Evolutionary conservation across 2,888 invertebrate genomes (phyloP), one percentile per base, ranked within the genome.

Genomic region (Pyrrhia umbra): DNA sequence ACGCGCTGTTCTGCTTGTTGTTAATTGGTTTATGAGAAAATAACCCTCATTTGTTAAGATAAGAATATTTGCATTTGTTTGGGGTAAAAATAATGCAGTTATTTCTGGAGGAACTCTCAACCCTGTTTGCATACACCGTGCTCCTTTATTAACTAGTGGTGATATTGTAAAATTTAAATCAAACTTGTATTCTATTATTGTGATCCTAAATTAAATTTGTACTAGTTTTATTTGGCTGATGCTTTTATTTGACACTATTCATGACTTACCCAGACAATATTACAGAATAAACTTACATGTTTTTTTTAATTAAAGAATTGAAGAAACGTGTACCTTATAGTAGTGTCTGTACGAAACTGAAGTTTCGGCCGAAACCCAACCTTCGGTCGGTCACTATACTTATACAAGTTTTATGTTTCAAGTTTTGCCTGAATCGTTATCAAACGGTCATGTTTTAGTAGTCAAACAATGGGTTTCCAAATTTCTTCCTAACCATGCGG

Each of bases 181-280:
- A 81, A 85, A 81, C 80, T 75, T 86, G 81, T 81, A 84, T 85
- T 85, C 80, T 80, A 75, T 73, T 81, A 84, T 88, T 93, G 94
- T 94, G 93, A 94, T 94, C 88, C 90, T 92, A 90, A 93, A 94
- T 93, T 93, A 94, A 94, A 93, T 84, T 86, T 89, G 85, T 89
- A 90, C 87, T 92, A 92, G 89, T 90, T 89, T 88, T 73, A 89
- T 75, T 81, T 82, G 73, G 65, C 43, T 68, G 63, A 64, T 85
- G 74, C 83, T 92, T 90, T 90, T 72, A 87, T 88, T 90, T 83
- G 15, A 55, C 21, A 20, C 16, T 30, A 18, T 6, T 42, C 21
- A 25, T 21, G 13, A 42, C 21, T 18, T 13, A 23, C 20, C 54
- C 13, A 21, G 20, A 27, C 21, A 15, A 34, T 13, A n/a, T 34